Evolutionary conservation across 2,113 vertebrate species (phyloP).

Genomic region (Phasianus colchicus): DNA sequence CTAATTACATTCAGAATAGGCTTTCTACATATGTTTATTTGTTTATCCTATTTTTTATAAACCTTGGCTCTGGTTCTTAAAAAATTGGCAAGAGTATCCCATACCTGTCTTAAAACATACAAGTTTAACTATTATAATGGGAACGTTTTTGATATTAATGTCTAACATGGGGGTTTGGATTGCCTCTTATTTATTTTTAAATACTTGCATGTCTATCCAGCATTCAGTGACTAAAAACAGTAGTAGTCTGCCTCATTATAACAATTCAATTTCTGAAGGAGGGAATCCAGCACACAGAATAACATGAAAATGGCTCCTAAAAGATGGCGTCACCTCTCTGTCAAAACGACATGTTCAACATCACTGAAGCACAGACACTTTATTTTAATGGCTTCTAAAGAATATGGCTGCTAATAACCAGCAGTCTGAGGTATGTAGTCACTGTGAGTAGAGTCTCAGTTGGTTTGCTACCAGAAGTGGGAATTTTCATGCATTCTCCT

Average conservation of each 20-base stretch:
- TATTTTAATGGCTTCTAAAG: background rate
- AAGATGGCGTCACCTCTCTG: background rate
- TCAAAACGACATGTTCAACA: background rate
- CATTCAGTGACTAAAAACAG: background rate
- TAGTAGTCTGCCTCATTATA: background rate
- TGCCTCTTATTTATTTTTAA: background rate
- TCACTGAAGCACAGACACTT: background rate
- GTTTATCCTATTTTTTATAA: background rate
- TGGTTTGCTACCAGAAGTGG: background rate
- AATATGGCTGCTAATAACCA: background rate
- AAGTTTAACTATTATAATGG: background rate
- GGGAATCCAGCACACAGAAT: background rate
- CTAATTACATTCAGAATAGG: conserved; percentile 35
- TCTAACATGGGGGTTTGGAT: background rate
- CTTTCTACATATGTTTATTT: background rate
- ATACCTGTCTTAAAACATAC: background rate
- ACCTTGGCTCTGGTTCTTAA: background rate
- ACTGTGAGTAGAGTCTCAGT: background rate
- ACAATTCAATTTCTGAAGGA: background rate
- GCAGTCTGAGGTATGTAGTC: background rate
- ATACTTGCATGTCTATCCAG: background rate
- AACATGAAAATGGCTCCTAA: background rate
- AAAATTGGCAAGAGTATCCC: background rate
- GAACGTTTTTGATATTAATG: background rate
- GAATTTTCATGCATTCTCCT: background rate